phyloP scores from a whole-genome alignment of 2,113 vertebrate genomes.

The Actenoides lindsayi region DNA sequence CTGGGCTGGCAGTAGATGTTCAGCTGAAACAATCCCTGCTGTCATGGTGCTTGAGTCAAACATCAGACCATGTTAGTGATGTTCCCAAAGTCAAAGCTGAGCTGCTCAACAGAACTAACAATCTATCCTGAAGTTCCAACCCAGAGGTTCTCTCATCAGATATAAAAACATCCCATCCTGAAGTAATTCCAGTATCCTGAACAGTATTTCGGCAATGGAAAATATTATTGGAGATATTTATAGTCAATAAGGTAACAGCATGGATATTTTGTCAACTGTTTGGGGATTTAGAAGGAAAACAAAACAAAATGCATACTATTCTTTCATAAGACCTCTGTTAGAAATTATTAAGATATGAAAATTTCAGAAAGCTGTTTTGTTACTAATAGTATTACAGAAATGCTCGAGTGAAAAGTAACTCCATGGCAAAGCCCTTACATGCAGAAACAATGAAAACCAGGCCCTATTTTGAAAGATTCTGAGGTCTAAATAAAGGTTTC shows the following conservation, averaged over 20 bases:
- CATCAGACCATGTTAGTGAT: background rate
- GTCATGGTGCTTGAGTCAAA: background rate
- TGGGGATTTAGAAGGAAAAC: background rate
- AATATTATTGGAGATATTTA: background rate
- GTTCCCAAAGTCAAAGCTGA: background rate
- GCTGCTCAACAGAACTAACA: background rate
- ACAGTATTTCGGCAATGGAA: background rate
- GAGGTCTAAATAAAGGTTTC: background rate
- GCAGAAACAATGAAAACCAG: background rate
- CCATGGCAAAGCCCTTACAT: background rate
- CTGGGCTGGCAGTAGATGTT: background rate
- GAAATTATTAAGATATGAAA: background rate
- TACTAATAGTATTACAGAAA: background rate
- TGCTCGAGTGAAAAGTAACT: background rate
- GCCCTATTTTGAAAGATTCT: background rate
- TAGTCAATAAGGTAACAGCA: background rate
- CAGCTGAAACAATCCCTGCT: background rate
- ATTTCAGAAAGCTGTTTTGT: background rate
- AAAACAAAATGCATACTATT: background rate
- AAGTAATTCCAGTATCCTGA: background rate
- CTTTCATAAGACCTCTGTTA: background rate
- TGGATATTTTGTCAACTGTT: background rate
- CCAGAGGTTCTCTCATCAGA: background rate
- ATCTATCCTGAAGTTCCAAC: background rate
- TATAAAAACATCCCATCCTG: background rate